Evolutionary conservation across 2,797 vertebrate species (phyloP).

Genomic region (Aphelocoma californica): DNA sequence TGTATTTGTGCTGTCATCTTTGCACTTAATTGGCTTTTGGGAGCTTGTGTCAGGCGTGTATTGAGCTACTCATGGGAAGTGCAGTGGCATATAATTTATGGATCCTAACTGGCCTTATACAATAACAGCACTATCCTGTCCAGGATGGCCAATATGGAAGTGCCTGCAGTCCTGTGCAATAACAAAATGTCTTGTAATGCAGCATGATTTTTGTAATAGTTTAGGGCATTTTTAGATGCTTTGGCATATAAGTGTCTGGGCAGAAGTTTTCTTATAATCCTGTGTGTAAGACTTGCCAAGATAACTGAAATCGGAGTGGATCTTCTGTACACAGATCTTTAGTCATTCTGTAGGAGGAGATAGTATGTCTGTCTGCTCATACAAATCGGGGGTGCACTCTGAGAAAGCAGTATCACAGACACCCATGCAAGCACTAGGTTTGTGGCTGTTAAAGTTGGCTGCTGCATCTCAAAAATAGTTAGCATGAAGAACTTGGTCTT

Average conservation of each 20-base stretch:
- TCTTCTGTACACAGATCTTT: not conserved
- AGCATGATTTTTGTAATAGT: rapidly evolving
- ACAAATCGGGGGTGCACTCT: not conserved
- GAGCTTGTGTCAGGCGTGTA: not conserved
- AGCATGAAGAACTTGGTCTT: not conserved
- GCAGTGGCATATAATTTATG: not conserved
- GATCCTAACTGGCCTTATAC: not conserved
- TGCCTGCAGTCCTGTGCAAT: not conserved
- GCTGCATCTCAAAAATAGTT: not conserved
- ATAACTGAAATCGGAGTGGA: not conserved
- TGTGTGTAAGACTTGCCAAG: not conserved
- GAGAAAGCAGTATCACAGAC: not conserved
- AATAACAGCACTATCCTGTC: not conserved
- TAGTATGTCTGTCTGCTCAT: not conserved
- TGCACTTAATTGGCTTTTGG: not conserved
- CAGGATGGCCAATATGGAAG: not conserved
- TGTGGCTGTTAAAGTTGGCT: not conserved
- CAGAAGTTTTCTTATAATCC: not conserved
- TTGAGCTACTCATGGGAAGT: not conserved
- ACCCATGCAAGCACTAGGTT: not conserved
- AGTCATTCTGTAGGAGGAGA: not conserved
- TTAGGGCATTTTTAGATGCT: not conserved
- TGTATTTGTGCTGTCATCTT: not conserved
- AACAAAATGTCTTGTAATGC: not conserved
- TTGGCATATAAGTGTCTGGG: not conserved